Conservation (phyloP, 2,113 vertebrate genomes). For the Trichechus manatus region DNA sequence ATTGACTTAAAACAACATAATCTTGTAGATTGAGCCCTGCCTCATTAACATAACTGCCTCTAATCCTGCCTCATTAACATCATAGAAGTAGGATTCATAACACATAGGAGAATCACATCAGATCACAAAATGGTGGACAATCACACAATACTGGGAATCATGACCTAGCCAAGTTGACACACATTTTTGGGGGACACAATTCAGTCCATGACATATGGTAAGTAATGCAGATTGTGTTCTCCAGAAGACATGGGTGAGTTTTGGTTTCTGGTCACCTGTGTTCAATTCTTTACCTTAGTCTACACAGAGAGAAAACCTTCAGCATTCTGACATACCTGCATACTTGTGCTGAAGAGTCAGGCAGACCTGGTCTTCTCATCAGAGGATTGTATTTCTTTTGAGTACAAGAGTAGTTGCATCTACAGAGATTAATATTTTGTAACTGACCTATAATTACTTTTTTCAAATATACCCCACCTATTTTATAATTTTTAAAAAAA, state of each 20-base stretch:
- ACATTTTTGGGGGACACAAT: too few species aligned
- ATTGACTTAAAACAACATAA: too few species aligned
- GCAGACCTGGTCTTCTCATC: not conserved
- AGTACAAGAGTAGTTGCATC: not conserved
- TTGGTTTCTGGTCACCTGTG: not conserved
- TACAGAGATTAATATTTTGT: not conserved
- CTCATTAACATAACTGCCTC: too few species aligned
- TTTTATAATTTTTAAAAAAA: not conserved
- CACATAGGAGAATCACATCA: too few species aligned
- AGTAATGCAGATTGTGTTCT: not conserved
- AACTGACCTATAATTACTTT: slow-evolving; percentile 9
- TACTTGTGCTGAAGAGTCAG: too few species aligned
- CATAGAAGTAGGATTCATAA: too few species aligned
- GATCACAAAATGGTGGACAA: too few species aligned
- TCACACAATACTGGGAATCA: too few species aligned
- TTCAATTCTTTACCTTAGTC: not conserved
- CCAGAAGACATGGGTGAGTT: not conserved
- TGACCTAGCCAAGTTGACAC: too few species aligned
- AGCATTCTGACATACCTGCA: too few species aligned
- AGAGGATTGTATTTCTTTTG: not conserved
- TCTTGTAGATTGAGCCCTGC: too few species aligned
- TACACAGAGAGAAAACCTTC: not conserved
- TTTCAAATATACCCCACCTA: not conserved
- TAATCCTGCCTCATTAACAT: too few species aligned
- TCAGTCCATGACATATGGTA: not conserved